phyloP scores from a whole-genome alignment of 2,113 vertebrate genomes.

The Leucopsar rothschildi region DNA sequence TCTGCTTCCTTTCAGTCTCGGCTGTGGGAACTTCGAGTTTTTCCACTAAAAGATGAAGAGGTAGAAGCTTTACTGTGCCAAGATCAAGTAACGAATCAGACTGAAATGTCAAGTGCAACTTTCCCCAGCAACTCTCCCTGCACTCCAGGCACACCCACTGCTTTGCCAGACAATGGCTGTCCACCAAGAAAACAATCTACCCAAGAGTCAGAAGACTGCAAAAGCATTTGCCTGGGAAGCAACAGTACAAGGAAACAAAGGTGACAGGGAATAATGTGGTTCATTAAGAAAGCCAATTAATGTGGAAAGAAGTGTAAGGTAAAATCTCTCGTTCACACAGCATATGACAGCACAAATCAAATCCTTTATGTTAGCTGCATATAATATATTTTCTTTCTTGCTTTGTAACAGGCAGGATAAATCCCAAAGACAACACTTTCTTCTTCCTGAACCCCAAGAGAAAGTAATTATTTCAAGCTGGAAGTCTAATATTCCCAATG shows the following conservation, averaged over 20 bases:
- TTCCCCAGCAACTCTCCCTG: constrained; percentile 29
- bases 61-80: constrained; percentile 66
- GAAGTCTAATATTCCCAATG: constrained; percentile 51
- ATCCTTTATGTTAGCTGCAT: constrained; percentile 27
- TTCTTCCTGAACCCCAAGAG: constrained; percentile 67
- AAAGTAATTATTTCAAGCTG: constrained; percentile 68
- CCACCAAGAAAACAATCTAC: constrained; percentile 36
- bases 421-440: constrained; percentile 57
- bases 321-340: constrained; percentile 40
- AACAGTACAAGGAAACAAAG: constrained; percentile 69
- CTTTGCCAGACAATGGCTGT: constrained; percentile 32
- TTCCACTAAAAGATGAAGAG: constrained; percentile 74
- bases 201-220: constrained; percentile 51
- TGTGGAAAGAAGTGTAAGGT: constrained; percentile 50
- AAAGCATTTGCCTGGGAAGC: constrained; percentile 52
- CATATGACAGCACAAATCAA: constrained; percentile 52
- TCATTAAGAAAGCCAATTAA: constrained; percentile 61
- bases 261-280: constrained; percentile 68
- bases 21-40: constrained; percentile 78
- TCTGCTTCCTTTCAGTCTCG: constrained; percentile 63
- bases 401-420: constrained; percentile 66
- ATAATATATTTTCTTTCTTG: constrained; percentile 55
- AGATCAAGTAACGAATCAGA: constrained; percentile 28
- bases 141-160: neutral
- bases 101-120: constrained; percentile 49